Percentiles rank a stretch among this genome's conserved stretches.
These are phyloP conservation scores for Tinamus major DNA, from an alignment of 2,797 vertebrate species.

Conservation along the genomic window DNA sequence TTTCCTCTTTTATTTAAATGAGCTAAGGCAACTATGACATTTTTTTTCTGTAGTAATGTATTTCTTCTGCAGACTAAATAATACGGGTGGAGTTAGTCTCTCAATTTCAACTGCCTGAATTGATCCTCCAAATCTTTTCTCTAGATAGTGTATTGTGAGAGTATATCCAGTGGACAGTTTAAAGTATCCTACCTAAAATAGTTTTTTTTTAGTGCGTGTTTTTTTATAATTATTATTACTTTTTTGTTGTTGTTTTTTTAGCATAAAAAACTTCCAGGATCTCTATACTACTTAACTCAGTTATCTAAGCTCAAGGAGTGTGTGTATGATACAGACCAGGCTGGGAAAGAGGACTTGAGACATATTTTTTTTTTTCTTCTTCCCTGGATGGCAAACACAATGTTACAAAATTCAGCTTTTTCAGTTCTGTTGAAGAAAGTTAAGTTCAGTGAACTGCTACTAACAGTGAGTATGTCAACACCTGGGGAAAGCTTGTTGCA, in stretches of 20 bases:
- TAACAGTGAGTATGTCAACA: background rate
- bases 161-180: background rate
- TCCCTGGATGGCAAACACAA: background rate
- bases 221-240: too few species aligned
- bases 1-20: background rate
- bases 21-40: background rate
- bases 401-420: background rate
- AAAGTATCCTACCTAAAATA: background rate
- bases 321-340: background rate
- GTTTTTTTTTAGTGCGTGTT: too few species aligned
- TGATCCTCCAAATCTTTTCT: background rate
- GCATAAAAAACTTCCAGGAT: background rate
- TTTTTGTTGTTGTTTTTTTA: too few species aligned
- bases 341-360: background rate
- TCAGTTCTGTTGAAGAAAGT: background rate
- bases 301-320: background rate
- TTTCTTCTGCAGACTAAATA: background rate
- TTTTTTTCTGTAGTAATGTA: background rate
- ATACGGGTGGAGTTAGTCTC: background rate
- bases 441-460: background rate
- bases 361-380: background rate
- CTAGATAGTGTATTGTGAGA: accelerated
- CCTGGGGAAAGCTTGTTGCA: background rate
- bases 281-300: background rate
- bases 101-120: background rate